Conservation (phyloP, 2,797 vertebrate genomes). For the Pseudochaenichthys georgianus region DNA sequence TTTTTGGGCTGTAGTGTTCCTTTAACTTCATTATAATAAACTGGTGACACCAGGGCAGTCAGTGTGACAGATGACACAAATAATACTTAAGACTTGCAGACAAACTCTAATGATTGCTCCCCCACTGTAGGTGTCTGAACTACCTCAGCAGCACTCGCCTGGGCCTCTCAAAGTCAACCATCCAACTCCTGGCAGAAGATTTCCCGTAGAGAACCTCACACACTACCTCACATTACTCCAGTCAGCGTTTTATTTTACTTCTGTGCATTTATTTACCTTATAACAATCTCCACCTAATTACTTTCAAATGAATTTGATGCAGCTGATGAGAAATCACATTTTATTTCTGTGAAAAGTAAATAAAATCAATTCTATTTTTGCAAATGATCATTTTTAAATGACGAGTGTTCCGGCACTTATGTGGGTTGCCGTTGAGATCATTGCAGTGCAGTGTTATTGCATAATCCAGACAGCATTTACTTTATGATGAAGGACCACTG, state of each 20-base stretch:
- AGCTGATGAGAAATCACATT: constrained; percentile 1
- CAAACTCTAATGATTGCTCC: neutral
- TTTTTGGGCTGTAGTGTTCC: no score
- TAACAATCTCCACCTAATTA: neutral
- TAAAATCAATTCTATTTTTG: constrained; percentile 45
- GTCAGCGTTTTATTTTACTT: constrained; percentile 1
- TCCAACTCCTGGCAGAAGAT: constrained; percentile 84
- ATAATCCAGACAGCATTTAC: neutral
- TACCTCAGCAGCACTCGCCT: constrained; percentile 88
- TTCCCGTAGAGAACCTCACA: constrained; percentile 71
- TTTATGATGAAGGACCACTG: neutral
- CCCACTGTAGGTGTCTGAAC: constrained; percentile 83
- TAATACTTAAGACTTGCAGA: neutral
- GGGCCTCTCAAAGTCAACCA: constrained; percentile 84
- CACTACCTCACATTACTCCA: neutral
- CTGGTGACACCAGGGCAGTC: no score
- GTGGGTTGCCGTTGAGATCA: neutral
- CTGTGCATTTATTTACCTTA: neutral
- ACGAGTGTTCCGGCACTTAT: neutral
- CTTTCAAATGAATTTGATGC: neutral
- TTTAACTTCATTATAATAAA: no score
- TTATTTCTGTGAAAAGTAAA: constrained; percentile 53
- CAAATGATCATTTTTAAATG: constrained; percentile 15
- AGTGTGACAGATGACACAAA: no score
- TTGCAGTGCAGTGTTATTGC: neutral